Percentiles rank a stretch among this genome's conserved stretches.
phyloP scores from a whole-genome alignment of 2,888 invertebrate genomes.

The Xanthorhoe spadicearia region DNA sequence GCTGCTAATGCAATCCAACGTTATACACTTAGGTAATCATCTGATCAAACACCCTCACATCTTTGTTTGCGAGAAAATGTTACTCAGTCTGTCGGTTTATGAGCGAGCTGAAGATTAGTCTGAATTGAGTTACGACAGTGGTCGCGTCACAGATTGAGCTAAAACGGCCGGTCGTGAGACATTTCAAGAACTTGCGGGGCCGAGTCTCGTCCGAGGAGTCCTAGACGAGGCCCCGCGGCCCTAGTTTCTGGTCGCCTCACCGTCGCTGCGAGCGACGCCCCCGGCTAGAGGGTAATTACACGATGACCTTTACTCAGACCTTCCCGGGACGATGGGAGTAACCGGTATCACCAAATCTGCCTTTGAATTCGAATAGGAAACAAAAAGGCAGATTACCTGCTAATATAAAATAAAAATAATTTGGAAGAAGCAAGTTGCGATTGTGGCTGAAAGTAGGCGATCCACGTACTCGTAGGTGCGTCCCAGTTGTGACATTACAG shows the following conservation, averaged over 20 bases:
- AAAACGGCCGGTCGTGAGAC: slow-evolving; percentile 87
- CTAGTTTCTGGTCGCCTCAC: slow-evolving; percentile 88
- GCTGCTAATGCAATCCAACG: slow-evolving; percentile 52
- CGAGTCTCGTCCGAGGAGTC: slow-evolving; percentile 80
- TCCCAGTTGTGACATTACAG: slow-evolving; percentile 90
- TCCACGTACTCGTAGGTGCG: slow-evolving; percentile 86
- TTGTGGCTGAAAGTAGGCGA: slow-evolving; percentile 30
- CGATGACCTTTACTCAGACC: slow-evolving; percentile 89
- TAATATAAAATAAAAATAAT: slow-evolving; percentile 9
- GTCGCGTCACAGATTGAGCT: slow-evolving; percentile 88
- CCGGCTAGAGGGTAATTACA: slow-evolving; percentile 84
- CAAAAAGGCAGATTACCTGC: background rate
- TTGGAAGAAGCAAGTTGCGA: slow-evolving; percentile 6
- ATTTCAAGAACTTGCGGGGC: slow-evolving; percentile 85
- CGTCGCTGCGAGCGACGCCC: slow-evolving; percentile 84
- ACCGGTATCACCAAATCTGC: slow-evolving; percentile 49
- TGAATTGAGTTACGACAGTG: slow-evolving; percentile 89
- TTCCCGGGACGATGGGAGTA: slow-evolving; percentile 87
- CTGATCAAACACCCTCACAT: background rate
- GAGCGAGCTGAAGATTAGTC: slow-evolving; percentile 90
- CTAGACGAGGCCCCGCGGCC: slow-evolving; percentile 72
- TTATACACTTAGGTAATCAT: background rate
- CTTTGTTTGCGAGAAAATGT: slow-evolving; percentile 19
- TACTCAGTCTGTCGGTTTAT: slow-evolving; percentile 62
- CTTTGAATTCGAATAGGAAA: slow-evolving; percentile 13